These are phyloP conservation scores for Leptodactylus fuscus DNA, from an alignment of 2,113 vertebrate genomes.

Conservation along the genomic window DNA sequence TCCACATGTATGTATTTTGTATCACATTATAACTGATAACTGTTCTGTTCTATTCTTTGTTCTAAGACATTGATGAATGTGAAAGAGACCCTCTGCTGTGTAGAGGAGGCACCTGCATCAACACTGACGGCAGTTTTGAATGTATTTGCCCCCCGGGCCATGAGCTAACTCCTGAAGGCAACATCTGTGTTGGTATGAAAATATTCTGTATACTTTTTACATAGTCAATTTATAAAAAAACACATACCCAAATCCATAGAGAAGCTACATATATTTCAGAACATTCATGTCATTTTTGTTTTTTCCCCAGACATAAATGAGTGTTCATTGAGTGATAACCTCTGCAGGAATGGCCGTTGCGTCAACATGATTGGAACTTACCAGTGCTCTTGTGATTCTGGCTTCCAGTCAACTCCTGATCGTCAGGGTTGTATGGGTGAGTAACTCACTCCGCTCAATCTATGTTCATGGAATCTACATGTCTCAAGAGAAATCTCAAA, in stretches of 20 bases:
- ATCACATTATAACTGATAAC: not conserved
- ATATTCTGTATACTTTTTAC: not conserved
- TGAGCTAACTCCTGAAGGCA: constrained; percentile 78
- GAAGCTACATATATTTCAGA: not conserved
- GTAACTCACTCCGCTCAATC: constrained; percentile 56
- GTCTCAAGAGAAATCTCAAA: not conserved
- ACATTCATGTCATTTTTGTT: not conserved
- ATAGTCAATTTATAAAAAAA: not conserved
- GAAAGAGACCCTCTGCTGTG: constrained; percentile 86
- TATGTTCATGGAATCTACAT: not conserved
- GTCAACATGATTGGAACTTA: constrained; percentile 89
- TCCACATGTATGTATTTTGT: too few species aligned
- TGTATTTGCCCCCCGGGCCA: constrained; percentile 89
- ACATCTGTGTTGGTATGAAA: constrained; percentile 82
- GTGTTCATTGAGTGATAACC: constrained; percentile 85
- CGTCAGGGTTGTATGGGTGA: constrained; percentile 89
- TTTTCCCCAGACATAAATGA: constrained; percentile 85
- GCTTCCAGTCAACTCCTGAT: constrained; percentile 86
- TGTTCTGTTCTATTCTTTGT: not conserved
- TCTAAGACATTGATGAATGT: constrained; percentile 89
- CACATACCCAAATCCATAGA: not conserved
- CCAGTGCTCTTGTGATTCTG: constrained; percentile 86
- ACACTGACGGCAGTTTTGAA: constrained; percentile 89
- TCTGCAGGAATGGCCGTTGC: constrained; percentile 87
- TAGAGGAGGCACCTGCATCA: constrained; percentile 86